phyloP scores from a whole-genome alignment of 2,113 vertebrate genomes.

The Tonatia bakeri region DNA sequence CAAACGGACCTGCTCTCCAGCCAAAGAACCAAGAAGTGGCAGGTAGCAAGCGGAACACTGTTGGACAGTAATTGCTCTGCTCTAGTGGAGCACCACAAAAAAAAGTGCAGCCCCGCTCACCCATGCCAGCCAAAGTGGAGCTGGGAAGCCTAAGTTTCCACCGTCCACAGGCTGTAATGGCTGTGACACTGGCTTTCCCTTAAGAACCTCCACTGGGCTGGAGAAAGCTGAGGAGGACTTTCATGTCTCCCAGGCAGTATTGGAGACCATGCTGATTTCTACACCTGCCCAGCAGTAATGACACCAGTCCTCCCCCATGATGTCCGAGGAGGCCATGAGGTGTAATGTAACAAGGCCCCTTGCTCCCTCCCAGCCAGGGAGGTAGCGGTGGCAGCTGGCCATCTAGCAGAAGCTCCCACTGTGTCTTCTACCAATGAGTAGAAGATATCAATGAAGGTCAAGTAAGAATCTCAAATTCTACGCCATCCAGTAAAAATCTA shows the following conservation, averaged over 20 bases:
- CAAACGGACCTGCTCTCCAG: neutral
- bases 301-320: too few species aligned
- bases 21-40: neutral
- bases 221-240: neutral
- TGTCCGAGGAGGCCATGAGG: neutral
- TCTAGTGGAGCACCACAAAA: neutral
- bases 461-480: neutral
- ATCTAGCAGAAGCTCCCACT: neutral
- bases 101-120: neutral
- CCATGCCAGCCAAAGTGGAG: neutral
- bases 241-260: neutral
- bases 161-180: neutral
- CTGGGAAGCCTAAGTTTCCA: neutral
- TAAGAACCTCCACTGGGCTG: neutral
- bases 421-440: neutral
- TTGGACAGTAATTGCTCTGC: neutral
- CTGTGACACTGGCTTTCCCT: neutral
- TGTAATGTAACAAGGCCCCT: neutral
- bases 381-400: neutral
- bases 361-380: neutral
- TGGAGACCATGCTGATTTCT: neutral
- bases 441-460: neutral
- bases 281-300: neutral
- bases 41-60: neutral
- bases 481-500: neutral